Conservation (phyloP, 2,888 invertebrate species). For the Callosobruchus maculatus region DNA sequence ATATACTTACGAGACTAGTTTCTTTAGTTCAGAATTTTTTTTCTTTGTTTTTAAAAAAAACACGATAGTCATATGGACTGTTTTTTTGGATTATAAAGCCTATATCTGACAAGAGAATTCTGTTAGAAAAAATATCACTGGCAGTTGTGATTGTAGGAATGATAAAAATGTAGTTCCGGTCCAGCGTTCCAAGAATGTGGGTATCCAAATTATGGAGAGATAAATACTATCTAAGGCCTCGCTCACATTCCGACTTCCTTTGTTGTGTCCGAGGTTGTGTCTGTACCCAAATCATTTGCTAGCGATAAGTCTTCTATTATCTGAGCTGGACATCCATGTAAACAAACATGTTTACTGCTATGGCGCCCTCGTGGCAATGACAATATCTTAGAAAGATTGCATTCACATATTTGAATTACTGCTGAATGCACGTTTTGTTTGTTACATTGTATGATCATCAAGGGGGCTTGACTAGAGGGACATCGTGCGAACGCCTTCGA, state of each 20-base stretch:
- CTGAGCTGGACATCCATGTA: neutral
- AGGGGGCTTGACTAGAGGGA: too few relatives aligned
- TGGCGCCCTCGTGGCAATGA: neutral
- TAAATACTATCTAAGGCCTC: neutral
- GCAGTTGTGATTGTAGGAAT: neutral
- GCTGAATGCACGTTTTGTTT: too few relatives aligned
- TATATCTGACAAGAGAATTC: too few relatives aligned
- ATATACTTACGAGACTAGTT: too few relatives aligned
- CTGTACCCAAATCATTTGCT: neutral
- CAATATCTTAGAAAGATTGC: neutral
- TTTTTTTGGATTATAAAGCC: too few relatives aligned
- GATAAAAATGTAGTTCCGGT: neutral
- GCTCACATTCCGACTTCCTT: neutral
- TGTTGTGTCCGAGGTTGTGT: neutral
- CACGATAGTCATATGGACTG: too few relatives aligned
- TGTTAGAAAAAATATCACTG: neutral
- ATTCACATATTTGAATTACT: too few relatives aligned
- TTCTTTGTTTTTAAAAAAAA: too few relatives aligned
- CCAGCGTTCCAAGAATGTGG: neutral
- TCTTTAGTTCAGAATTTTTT: too few relatives aligned
- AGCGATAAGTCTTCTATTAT: neutral
- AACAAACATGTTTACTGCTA: neutral
- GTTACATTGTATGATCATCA: too few relatives aligned
- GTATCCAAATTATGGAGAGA: neutral
- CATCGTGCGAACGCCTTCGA: too few relatives aligned